These are phyloP conservation scores for Plumapathes pennacea DNA, from an alignment of 92 coral and sea anemone genomes.

Conservation along the genomic window DNA sequence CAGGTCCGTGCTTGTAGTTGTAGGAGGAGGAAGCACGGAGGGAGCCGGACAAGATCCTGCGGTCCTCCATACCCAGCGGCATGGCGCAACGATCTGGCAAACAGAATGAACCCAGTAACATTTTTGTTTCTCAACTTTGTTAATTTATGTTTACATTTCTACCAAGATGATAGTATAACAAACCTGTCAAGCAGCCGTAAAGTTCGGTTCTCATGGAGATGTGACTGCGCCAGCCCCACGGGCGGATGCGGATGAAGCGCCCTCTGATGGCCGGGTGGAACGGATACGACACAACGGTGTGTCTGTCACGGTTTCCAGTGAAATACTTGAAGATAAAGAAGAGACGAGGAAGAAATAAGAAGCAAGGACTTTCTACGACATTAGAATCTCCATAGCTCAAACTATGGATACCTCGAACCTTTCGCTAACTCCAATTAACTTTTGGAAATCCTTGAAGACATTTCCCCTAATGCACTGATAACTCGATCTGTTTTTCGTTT, in stretches of 20 bases:
- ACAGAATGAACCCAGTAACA: background rate
- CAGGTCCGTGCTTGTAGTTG: slow-evolving; percentile 59
- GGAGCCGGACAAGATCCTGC: slow-evolving; percentile 54
- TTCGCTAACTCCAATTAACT: too few relatives aligned
- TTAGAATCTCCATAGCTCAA: too few relatives aligned
- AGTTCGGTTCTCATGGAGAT: slow-evolving; percentile 65
- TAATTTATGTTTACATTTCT: background rate
- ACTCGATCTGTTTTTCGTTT: too few relatives aligned
- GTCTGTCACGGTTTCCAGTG: slow-evolving; percentile 66
- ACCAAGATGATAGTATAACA: background rate
- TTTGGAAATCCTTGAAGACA: too few relatives aligned
- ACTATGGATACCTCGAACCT: too few relatives aligned
- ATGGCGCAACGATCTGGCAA: slow-evolving; percentile 24
- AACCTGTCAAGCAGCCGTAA: slow-evolving; percentile 66
- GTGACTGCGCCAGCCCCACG: slow-evolving; percentile 59
- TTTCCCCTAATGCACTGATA: too few relatives aligned
- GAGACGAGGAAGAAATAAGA: background rate
- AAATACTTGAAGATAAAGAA: slow-evolving; percentile 26
- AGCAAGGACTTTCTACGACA: too few relatives aligned
- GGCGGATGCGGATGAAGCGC: slow-evolving; percentile 52
- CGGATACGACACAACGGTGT: slow-evolving; percentile 41
- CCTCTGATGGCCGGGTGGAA: slow-evolving; percentile 54
- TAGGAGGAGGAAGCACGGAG: slow-evolving; percentile 49
- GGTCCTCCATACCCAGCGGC: slow-evolving; percentile 66
- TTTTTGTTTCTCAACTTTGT: background rate